Evolutionary conservation across 2,113 vertebrate species (phyloP), one percentile per base, ranked within the genome.

Genomic region (pig (Sus scrofa)): DNA sequence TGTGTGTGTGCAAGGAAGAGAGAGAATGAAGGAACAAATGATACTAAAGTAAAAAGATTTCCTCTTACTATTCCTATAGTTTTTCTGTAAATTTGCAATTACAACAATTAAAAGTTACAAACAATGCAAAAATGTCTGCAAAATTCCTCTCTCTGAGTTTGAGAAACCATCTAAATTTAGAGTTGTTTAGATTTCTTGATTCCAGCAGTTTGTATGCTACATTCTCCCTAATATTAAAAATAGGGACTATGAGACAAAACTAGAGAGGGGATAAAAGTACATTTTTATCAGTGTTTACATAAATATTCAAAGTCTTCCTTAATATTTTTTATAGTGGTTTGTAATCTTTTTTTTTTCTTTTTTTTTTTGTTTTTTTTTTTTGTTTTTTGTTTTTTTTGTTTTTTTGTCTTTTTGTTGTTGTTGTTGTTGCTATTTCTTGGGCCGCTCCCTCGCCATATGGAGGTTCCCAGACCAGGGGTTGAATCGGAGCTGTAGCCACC

Each of bases 261-360:
- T 24, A 86, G 18, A 89, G 13, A 34, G 15, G 19, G 20, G 39
- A 58, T 60, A 62, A 79, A 24, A 85, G 32, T 37, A 65, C 8
- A 67, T 19, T 74, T 87, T 73, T 73, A 78, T 44, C 39, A 71
- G 39, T 82, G 30, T n/a, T 91, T 65, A 62, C 15, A 63, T 50
- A 86, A 68, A 56, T 63, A 89, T 30, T 63, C n/a, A 77, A 84
- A 86, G 39, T n/a, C n/a, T 91, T 85, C 77, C 22, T 85, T 89
- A 68, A 30, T 81, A 56, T 60, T 58, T 44, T 95, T 65, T 91
- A 26, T 62, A 19, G 22, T 56, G 26, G 39, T 58, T 87, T 90
- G 52, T 39, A 34, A 85, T 87, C 32, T 77, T 86, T 44, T 44
- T 44, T 44, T 44, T 44, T 44, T 44, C 8, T 44, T 44, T 44